Percentiles rank a stretch among this genome's conserved stretches.
These are phyloP conservation scores for Drosophila limbata DNA, from an alignment of 2,888 invertebrate genomes.

Conservation along the genomic window DNA sequence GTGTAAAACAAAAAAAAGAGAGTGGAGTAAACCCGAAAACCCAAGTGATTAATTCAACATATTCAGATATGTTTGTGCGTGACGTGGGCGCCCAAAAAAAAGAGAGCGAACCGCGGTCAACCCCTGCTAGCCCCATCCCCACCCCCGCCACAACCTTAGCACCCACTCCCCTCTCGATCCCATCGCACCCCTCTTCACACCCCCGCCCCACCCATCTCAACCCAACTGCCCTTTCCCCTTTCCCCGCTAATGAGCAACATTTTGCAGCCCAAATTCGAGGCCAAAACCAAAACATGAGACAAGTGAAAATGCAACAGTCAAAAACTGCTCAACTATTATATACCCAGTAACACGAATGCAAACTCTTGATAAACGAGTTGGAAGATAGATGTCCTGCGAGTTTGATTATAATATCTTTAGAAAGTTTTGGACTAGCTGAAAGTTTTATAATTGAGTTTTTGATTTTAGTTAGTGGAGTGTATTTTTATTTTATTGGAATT, in stretches of 20 bases:
- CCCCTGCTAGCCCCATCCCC: conserved; percentile 2
- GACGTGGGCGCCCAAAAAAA: conserved; percentile 29
- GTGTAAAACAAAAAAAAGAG: conserved; percentile 21
- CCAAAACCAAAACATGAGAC: conserved; percentile 9
- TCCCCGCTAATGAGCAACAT: conserved; percentile 29
- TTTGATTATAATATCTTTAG: too few species aligned
- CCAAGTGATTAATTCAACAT: conserved; percentile 82
- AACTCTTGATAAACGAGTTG: too few species aligned
- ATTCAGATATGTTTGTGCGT: conserved; percentile 74
- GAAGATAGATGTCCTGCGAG: too few species aligned
- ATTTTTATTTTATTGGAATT: too few species aligned
- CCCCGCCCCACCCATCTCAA: neutral
- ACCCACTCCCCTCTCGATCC: neutral
- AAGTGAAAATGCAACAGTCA: neutral
- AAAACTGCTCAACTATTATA: neutral
- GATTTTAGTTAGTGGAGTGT: too few species aligned
- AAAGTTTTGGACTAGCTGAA: too few species aligned
- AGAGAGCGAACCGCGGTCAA: neutral
- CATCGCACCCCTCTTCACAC: too few species aligned
- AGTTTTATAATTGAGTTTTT: too few species aligned
- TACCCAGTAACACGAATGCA: neutral
- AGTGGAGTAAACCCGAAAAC: conserved; percentile 54
- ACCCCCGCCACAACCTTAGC: neutral
- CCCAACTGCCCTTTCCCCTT: neutral
- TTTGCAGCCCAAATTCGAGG: conserved; percentile 20